Evolutionary conservation across 2,797 vertebrate genomes (phyloP).

Genomic region (Mico argentatus): DNA sequence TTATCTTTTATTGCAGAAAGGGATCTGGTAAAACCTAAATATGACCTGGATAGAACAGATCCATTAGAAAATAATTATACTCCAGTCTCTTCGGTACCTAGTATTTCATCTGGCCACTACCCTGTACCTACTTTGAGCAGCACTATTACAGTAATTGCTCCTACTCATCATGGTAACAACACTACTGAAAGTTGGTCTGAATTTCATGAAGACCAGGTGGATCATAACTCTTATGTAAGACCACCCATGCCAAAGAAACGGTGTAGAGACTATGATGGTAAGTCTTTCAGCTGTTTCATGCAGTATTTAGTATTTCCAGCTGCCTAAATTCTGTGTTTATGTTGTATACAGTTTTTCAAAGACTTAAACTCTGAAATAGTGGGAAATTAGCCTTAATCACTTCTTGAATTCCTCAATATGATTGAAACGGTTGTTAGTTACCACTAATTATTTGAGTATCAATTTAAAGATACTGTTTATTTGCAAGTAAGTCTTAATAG

Average conservation of each 20-base stretch:
- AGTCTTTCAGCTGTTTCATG: conserved; percentile 52
- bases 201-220: conserved; percentile 92
- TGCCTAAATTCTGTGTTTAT: conserved; percentile 20
- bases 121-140: conserved; percentile 96
- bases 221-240: conserved; percentile 91
- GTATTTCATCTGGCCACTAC: conserved; percentile 91
- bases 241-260: conserved; percentile 93
- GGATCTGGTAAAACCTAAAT: conserved; percentile 94
- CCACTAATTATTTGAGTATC: not conserved
- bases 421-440: not conserved
- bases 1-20: conserved; percentile 88
- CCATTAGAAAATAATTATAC: conserved; percentile 90
- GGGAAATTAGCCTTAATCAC: not conserved
- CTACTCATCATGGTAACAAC: conserved; percentile 95
- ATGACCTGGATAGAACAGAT: conserved; percentile 92
- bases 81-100: conserved; percentile 89
- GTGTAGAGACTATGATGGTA: conserved; percentile 98
- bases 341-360: conserved; percentile 22
- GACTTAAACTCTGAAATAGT: conserved; percentile 3
- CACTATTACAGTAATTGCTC: conserved; percentile 97
- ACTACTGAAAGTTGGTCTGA: conserved; percentile 97
- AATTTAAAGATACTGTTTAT: conserved; percentile 9
- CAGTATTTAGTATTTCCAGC: not conserved
- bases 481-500: conserved; percentile 30
- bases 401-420: conserved; percentile 41